Evolutionary conservation across 1,140 invertebrate species (phyloP).

Genomic region (Bombus difficillimus): DNA sequence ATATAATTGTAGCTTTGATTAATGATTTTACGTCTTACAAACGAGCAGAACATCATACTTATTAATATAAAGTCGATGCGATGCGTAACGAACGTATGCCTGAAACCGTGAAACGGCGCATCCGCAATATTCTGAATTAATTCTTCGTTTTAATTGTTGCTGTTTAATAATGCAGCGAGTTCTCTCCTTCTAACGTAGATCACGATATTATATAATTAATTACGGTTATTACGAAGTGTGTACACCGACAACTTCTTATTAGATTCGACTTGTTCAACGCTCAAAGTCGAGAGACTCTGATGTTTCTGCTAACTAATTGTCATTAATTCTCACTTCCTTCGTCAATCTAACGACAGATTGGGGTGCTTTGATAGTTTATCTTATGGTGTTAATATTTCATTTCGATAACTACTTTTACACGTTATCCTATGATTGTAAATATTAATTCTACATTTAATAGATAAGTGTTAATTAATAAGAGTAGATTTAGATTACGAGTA

Average conservation of each 20-base stretch:
- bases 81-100: conserved; percentile 6
- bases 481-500: neutral
- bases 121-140: conserved; percentile 7
- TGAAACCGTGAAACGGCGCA: conserved; percentile 14
- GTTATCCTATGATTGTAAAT: neutral
- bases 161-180: conserved; percentile 6
- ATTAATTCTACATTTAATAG: no score
- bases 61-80: conserved; percentile 7
- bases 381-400: neutral
- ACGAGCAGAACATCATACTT: neutral
- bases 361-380: no score
- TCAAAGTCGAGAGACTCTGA: neutral
- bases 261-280: neutral
- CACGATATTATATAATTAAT: conserved; percentile 1
- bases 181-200: neutral
- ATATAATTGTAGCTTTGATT: neutral
- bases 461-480: neutral
- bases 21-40: neutral
- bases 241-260: neutral
- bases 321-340: neutral
- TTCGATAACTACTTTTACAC: neutral
- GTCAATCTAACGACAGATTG: neutral
- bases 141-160: neutral
- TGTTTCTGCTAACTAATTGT: neutral
- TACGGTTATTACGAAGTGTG: neutral